Base-by-base conservation (phyloP, 1,140 invertebrate genomes). In the Drosophila oshimai region DNA sequence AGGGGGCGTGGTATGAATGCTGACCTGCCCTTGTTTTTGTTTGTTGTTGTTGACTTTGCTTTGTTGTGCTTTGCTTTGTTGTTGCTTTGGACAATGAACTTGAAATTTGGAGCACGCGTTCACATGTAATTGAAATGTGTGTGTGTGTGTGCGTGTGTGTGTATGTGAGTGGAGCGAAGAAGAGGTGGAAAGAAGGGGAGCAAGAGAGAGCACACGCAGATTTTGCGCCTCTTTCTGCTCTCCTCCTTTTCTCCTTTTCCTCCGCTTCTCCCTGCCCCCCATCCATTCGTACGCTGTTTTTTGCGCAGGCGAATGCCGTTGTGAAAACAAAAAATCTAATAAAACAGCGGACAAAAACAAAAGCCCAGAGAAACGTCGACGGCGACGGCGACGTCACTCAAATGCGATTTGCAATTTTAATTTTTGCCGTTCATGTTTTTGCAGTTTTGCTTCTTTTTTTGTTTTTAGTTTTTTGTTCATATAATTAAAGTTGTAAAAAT, bases 251-350 rank as follows among this genome's bases (percentile, higher is more conserved):
- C 9, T 6, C 7, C 24, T 9, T 6, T 9, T 26, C 26, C 9
- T 31, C 4, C 0, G 6, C n/a, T 6, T 9, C 26, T 34, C 9
- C 39, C 4, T 0, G 6, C 18, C 15, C 22, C 1, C 26, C n/a
- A n/a, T n/a, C n/a, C n/a, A n/a, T 18, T 10, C 1, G 39, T 28
- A 29, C 37, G 3, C 24, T 12, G 57, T 34, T 36, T 45, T 54
- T 47, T 74, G 60, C 53, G 80, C 74, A 72, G 75, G 72, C 81
- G 81, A 87, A 87, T 87, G 64, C 65, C 64, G 77, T 74, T 87
- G 86, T 83, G 77, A 87, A 87, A 87, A 87, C 81, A 87, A 86
- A 86, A 86, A 87, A 71, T 71, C 83, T 81, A 88, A 88, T 88
- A 88, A 87, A 87, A 80, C 39, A 78, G 74, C 81, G 69, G 78